Base-by-base conservation (phyloP, 2,888 invertebrate genomes). In the Slavum lentiscoides region DNA sequence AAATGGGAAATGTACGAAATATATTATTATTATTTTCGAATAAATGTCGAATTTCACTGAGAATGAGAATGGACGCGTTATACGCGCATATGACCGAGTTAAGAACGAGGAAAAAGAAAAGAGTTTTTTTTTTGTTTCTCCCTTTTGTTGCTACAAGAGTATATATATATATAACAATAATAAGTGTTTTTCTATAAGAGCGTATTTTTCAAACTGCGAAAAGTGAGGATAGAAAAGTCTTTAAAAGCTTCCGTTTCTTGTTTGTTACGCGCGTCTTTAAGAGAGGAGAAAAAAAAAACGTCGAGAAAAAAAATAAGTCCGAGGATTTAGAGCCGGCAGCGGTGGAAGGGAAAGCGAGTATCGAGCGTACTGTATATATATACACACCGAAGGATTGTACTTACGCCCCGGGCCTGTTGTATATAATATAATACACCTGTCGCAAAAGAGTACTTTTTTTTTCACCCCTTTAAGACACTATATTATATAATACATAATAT, bases 221-320 rank as follows among this genome's bases (percentile, higher is more conserved):
- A 62, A 58, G 61, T 17, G 53, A 69, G 43, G 9, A 59, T 19
- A 68, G 49, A 21, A 72, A 67, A 72, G 37, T 80, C 72, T 64
- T 72, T 75, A 64, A 64, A 80, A 80, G 70, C 64, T 77, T 70
- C 19, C 11, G 53, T 80, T 49, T 15, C 39, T 53, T 80, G 68
- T 77, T 69, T 62, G 68, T 76, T 30, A 64, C 53, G 61, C 55
- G 21, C 64, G 39, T 69, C 61, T 19, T 69, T 69, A 70, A 11
- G 15, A 49, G 15, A 49, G 11, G 11, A 49, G 13, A 11, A 13
- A 49, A 13, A 49, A 15, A 73, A 17, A 62, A 61, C 39, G 61
- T 53, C 37, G 53, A 64, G 62, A 61, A 37, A 59, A 77, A 64
- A 77, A 64, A 66, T 39, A 70, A 80, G 72, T 64, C 55, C 64